Percentiles rank a stretch among this genome's conserved stretches.
Evolutionary conservation across 1,140 invertebrate species (phyloP).

Genomic region (Eciton burchellii): DNA sequence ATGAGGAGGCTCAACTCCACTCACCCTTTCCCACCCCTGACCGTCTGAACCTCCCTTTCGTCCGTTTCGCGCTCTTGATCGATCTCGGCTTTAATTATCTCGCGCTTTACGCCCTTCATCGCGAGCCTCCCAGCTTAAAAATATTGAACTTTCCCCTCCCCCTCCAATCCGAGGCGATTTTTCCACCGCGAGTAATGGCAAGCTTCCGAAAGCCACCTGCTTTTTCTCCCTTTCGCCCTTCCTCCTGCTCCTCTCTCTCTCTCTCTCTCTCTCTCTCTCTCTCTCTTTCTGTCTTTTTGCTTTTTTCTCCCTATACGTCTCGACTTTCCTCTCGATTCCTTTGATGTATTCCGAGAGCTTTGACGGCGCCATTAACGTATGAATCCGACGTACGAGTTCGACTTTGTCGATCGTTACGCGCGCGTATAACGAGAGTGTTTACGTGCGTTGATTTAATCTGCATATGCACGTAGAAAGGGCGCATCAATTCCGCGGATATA

Average conservation of each 20-base stretch:
- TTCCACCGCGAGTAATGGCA: neutral
- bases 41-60: neutral
- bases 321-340: neutral
- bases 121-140: neutral
- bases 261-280: neutral
- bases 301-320: neutral
- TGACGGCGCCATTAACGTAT: neutral
- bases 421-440: neutral
- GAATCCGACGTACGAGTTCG: neutral
- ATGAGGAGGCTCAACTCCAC: neutral
- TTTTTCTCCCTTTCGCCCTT: neutral
- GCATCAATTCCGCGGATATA: conserved; percentile 2
- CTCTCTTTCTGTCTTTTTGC: too few relatives aligned
- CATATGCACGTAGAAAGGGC: neutral
- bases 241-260: too few relatives aligned
- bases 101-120: neutral
- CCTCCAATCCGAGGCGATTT: neutral
- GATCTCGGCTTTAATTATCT: conserved; percentile 36
- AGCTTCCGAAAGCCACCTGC: conserved; percentile 1
- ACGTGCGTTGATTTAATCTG: neutral
- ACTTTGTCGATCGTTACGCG: neutral
- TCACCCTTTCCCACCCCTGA: neutral
- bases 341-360: neutral
- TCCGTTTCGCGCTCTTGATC: neutral
- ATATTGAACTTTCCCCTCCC: neutral